These are phyloP conservation scores for Lasiommata megera DNA, from an alignment of 2,888 invertebrate species.

Conservation along the genomic window DNA sequence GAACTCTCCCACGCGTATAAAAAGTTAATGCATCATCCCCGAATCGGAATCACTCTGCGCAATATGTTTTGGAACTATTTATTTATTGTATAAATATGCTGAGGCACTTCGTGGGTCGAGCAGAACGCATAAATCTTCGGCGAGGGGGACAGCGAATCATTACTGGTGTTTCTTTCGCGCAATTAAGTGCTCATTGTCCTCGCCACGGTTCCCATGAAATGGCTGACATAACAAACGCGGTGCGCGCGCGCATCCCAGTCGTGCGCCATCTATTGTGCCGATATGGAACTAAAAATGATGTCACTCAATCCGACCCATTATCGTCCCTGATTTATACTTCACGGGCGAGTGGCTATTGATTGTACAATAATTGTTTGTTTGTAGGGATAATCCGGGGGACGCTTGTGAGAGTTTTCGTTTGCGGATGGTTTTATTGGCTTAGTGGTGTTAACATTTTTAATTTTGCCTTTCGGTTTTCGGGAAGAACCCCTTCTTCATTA, in stretches of 20 bases:
- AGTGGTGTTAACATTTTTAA: constrained; percentile 39
- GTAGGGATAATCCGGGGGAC: constrained; percentile 50
- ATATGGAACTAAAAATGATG: constrained; percentile 55
- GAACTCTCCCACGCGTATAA: constrained; percentile 60
- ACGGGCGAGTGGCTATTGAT: constrained; percentile 67
- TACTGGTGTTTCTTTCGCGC: constrained; percentile 72
- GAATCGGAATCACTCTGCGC: constrained; percentile 49
- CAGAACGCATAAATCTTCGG: constrained; percentile 62
- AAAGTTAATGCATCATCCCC: constrained; percentile 57
- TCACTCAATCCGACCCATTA: constrained; percentile 60
- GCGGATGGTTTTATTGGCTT: constrained; percentile 56
- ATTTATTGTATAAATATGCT: constrained; percentile 65
- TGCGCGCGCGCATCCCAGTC: constrained; percentile 56
- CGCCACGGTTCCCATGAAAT: constrained; percentile 74
- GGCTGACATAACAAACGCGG: constrained; percentile 46
- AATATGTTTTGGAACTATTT: constrained; percentile 73
- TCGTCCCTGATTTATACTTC: constrained; percentile 66
- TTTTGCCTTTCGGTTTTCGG: constrained; percentile 21
- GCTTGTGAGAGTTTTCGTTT: constrained; percentile 61
- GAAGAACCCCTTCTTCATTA: neutral
- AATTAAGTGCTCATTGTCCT: constrained; percentile 75
- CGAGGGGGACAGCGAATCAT: constrained; percentile 58
- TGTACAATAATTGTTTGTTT: constrained; percentile 78
- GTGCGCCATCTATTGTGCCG: constrained; percentile 59
- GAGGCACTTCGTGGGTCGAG: constrained; percentile 65